Base-by-base conservation (phyloP, 2,888 invertebrate genomes). In the Elegia similella region DNA sequence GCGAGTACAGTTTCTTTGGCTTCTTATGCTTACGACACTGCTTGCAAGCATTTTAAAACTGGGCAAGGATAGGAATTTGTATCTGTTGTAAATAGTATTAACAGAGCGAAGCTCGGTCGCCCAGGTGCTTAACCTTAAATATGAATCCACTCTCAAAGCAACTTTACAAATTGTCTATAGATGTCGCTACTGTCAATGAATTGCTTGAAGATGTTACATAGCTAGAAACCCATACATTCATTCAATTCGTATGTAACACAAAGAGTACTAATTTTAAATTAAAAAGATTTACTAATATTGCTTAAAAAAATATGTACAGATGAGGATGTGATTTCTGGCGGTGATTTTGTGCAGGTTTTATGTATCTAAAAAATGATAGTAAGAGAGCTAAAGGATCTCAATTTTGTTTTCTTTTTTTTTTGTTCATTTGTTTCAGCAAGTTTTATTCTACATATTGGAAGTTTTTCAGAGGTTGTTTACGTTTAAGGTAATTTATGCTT, bases 201-300 rank as follows among this genome's bases (percentile, higher is more conserved):
- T 80, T 82, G 0, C 64, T 81, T 6, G 89, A 89, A 50, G 17
- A 34, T 34, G 7, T 50, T 34, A 8, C 16, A 10, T 38, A n/a
- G 7, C 7, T 32, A 32, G 50, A 50, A 50, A 50, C 16, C 1
- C 34, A 50, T 17, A 7, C 34, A 50, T 62, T 95, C 95, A 59
- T 72, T 94, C 44, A 93, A 93, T 63, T 87, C 92, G 12, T 93
- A 93, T 59, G 72, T 93, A 7, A 76, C 93, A 44, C 79, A 88
- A 59, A 79, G 89, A 64, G 70, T 92, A 17, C 65, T 88, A 7
- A 72, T 68, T 57, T 59, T 86, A 23, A 54, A 87, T 29, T 77
- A 82, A 61, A 68, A 62, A 8, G 64, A 72, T 47, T 69, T 88
- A 8, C 59, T 74, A 7, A 64, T 23, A 15, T 12, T 48, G 42